Conservation (phyloP, 2,113 vertebrate species). For the Fulmarus glacialis region DNA sequence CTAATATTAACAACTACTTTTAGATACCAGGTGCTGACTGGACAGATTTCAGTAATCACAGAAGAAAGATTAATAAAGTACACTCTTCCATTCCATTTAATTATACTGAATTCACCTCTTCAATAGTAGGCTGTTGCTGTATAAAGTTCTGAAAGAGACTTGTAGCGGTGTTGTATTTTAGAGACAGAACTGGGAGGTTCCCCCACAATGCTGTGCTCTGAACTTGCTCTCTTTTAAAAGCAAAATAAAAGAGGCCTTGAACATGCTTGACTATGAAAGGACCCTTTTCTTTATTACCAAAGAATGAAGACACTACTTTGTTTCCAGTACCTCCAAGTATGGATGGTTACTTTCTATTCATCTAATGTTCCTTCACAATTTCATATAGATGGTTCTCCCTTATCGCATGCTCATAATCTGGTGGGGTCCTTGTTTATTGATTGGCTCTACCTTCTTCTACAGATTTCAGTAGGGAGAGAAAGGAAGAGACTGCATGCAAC, state of each 20-base stretch:
- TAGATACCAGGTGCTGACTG: not conserved
- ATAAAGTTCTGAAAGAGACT: not conserved
- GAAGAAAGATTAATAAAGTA: not conserved
- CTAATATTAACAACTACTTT: not conserved
- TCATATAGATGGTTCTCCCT: not conserved
- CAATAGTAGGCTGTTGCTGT: not conserved
- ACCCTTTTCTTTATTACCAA: not conserved
- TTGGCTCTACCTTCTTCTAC: not conserved
- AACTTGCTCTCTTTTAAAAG: not conserved
- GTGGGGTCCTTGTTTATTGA: not conserved
- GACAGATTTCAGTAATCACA: not conserved
- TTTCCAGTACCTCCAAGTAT: not conserved
- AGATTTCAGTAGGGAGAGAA: not conserved
- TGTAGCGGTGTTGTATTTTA: not conserved
- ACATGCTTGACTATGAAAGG: not conserved
- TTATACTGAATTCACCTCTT: not conserved
- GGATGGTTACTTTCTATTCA: not conserved
- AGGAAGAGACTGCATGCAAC: not conserved
- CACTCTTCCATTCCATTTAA: not conserved
- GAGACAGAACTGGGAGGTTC: not conserved
- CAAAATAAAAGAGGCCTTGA: not conserved
- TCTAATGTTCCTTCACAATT: not conserved
- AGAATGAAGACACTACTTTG: not conserved
- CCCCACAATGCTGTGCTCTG: not conserved
- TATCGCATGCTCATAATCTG: not conserved